Percentiles rank a stretch among this genome's conserved stretches.
Conservation (phyloP, 2,888 invertebrate species). For the Seladonia tumulorum region DNA sequence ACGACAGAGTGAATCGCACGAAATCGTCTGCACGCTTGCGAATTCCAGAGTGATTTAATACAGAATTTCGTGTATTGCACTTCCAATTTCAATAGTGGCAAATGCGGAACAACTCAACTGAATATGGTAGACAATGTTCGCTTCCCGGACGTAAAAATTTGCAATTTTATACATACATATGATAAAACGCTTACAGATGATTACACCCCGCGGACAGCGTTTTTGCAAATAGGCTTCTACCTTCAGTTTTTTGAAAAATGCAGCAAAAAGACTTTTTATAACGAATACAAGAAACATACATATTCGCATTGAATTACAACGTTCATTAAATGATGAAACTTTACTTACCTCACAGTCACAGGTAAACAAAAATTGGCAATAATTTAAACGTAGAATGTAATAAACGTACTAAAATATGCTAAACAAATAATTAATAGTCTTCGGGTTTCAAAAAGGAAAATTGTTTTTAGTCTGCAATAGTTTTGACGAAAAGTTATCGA, state of each 20-base stretch:
- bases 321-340: neutral
- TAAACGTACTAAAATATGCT: no score
- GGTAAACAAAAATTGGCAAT: neutral
- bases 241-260: neutral
- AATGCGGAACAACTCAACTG: neutral
- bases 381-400: neutral
- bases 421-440: no score
- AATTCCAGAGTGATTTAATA: neutral
- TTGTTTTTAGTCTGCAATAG: neutral
- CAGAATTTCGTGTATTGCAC: neutral
- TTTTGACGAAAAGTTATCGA: neutral
- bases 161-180: neutral
- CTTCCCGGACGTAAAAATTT: neutral
- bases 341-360: neutral
- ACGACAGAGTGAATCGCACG: neutral
- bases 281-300: no score
- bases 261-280: neutral
- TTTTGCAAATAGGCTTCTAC: neutral
- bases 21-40: neutral
- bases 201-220: neutral
- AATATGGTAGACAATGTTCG: neutral
- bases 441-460: neutral
- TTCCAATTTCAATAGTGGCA: neutral
- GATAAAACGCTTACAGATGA: neutral
- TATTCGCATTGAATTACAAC: no score